These are phyloP conservation scores for Catocala nupta DNA, from an alignment of 2,888 invertebrate species.

Conservation along the genomic window DNA sequence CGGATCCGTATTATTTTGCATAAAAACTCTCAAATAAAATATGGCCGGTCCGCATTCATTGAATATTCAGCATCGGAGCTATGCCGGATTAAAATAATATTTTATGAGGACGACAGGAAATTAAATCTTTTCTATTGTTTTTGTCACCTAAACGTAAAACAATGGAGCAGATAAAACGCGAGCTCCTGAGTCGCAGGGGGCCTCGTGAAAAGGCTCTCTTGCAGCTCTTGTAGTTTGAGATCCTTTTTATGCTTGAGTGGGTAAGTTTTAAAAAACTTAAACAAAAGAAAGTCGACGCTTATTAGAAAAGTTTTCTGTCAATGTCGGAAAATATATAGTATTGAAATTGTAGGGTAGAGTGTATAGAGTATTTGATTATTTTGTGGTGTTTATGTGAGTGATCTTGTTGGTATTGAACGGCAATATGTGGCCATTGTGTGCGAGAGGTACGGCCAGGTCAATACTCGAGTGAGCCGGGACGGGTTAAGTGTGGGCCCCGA, in stretches of 20 bases:
- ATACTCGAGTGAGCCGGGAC: constrained; percentile 20
- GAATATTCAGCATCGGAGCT: constrained; percentile 73
- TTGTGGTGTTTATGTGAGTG: constrained; percentile 18
- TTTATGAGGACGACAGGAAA: constrained; percentile 77
- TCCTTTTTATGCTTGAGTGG: constrained; percentile 38
- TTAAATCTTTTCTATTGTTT: constrained; percentile 79
- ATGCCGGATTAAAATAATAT: constrained; percentile 79
- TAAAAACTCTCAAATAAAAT: constrained; percentile 74
- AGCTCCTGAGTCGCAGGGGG: constrained; percentile 12
- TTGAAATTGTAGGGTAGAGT: constrained; percentile 10
- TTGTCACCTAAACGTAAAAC: constrained; percentile 64
- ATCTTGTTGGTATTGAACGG: constrained; percentile 3
- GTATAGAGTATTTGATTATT: constrained; percentile 15
- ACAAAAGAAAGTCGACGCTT: constrained; percentile 38
- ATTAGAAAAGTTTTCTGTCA: constrained; percentile 46
- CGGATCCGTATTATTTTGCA: constrained; percentile 61
- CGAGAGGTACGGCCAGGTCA: constrained; percentile 23
- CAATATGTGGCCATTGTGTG: constrained; percentile 14
- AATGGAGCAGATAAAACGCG: constrained; percentile 55
- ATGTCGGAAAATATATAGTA: constrained; percentile 14
- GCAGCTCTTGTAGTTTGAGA: constrained; percentile 18
- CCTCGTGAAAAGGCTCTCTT: constrained; percentile 22
- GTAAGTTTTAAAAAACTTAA: constrained; percentile 41
- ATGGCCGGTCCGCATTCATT: constrained; percentile 67
- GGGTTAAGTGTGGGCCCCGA: constrained; percentile 27